These are phyloP conservation scores for Dicaeum eximium DNA, from an alignment of 2,113 vertebrate genomes.

Conservation along the genomic window DNA sequence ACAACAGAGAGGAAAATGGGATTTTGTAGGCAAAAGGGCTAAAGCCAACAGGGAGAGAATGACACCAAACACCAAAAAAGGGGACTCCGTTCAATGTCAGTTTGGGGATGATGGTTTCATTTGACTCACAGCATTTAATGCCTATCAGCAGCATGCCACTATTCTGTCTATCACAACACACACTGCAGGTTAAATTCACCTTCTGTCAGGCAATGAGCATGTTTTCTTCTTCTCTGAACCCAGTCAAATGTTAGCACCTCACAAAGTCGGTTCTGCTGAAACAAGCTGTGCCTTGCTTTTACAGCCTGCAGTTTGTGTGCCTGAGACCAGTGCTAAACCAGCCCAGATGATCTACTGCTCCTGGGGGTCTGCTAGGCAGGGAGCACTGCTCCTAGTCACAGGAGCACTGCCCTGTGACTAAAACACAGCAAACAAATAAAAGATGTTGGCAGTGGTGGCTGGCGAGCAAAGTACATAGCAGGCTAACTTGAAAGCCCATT, in stretches of 20 bases:
- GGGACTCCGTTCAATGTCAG: background rate
- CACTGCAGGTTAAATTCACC: background rate
- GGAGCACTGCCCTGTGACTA: background rate
- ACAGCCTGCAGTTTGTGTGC: background rate
- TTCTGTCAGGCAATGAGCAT: background rate
- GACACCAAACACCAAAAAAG: background rate
- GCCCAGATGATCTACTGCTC: background rate
- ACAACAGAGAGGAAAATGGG: slow-evolving; percentile 39
- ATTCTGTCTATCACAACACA: background rate
- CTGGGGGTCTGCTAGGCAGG: background rate
- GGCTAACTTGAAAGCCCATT: background rate
- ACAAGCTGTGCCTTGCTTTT: background rate
- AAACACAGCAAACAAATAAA: background rate
- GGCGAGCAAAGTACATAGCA: background rate
- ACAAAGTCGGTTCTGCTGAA: background rate
- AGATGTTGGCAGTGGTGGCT: background rate
- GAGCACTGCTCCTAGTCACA: too few relatives aligned
- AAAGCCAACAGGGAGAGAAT: background rate
- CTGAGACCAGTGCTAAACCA: background rate
- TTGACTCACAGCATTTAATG: background rate
- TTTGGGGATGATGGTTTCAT: background rate
- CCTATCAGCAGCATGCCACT: background rate
- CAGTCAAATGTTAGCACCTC: background rate
- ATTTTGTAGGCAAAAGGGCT: slow-evolving; percentile 11
- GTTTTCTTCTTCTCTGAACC: background rate